These are phyloP conservation scores for Lepidurus arcticus DNA, from an alignment of 1,140 invertebrate species.

Conservation along the genomic window DNA sequence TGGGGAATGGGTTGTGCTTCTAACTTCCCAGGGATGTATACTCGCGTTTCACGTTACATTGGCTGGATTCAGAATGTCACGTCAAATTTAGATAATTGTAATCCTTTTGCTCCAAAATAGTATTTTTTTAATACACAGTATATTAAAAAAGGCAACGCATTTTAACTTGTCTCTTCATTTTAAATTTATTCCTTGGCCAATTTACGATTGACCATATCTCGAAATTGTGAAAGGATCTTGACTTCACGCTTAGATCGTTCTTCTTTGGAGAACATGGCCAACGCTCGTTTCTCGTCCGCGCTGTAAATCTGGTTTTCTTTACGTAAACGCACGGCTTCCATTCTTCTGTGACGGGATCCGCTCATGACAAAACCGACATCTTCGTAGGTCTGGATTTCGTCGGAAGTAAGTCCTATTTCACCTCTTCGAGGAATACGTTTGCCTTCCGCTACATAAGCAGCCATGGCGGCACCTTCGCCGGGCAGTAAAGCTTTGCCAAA, in stretches of 20 bases:
- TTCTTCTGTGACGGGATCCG: conserved; percentile 88
- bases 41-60: conserved; percentile 8
- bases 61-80: conserved; percentile 25
- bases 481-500: conserved; percentile 85
- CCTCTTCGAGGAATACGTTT: conserved; percentile 96
- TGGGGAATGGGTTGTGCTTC: conserved; percentile 29
- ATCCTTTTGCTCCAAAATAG: not conserved
- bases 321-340: conserved; percentile 98
- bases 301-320: conserved; percentile 99
- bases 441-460: conserved; percentile 95
- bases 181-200: conserved; percentile 42
- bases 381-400: conserved; percentile 91
- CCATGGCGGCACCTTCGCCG: conserved; percentile 96
- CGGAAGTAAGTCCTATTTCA: conserved; percentile 95
- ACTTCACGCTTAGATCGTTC: conserved; percentile 93
- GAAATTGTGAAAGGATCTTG: conserved; percentile 90
- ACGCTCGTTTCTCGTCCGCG: conserved; percentile 95
- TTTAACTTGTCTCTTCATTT: not conserved
- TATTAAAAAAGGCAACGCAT: not conserved
- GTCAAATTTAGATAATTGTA: not conserved
- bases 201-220: conserved; percentile 72
- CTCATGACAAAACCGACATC: conserved; percentile 97
- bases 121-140: not conserved
- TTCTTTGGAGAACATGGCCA: conserved; percentile 97
- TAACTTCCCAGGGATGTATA: conserved; percentile 13